These are phyloP conservation scores for Lutraria rhynchaena DNA, from an alignment of 1,140 invertebrate genomes.

Conservation along the genomic window DNA sequence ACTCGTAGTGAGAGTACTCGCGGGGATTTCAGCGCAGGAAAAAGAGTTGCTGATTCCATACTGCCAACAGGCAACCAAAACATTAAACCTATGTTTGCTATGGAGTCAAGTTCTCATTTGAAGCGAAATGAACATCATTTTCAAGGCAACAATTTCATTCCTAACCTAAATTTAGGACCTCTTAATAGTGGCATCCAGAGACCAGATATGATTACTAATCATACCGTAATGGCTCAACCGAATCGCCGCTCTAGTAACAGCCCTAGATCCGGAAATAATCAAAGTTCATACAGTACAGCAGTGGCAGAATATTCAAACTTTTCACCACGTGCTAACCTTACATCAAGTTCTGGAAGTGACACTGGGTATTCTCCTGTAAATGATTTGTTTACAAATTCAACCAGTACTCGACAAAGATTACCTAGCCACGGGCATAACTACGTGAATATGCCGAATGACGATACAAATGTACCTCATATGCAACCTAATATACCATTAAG, in stretches of 20 bases:
- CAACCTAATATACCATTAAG: neutral
- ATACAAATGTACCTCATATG: neutral
- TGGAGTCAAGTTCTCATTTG: slow-evolving; percentile 11
- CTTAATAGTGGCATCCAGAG: too few species aligned
- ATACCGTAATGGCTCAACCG: neutral
- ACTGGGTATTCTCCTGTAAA: too few species aligned
- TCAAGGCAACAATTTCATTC: too few species aligned
- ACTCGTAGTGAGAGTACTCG: slow-evolving; percentile 6
- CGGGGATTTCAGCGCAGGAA: slow-evolving; percentile 2
- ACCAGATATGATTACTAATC: too few species aligned
- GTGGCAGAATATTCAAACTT: neutral
- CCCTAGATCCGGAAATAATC: slow-evolving; percentile 1
- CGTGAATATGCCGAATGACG: too few species aligned
- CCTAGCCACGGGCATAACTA: too few species aligned
- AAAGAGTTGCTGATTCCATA: slow-evolving; percentile 18
- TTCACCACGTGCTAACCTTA: neutral
- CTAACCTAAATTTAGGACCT: too few species aligned
- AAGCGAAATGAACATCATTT: neutral
- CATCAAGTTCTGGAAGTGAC: too few species aligned
- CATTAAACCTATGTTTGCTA: slow-evolving; percentile 21
- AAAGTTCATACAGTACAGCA: neutral
- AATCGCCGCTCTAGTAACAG: neutral
- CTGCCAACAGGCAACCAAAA: slow-evolving; percentile 27
- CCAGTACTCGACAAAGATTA: too few species aligned
- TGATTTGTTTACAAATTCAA: too few species aligned